A percentile compares a stretch with the other conserved stretches of the same genome.
phyloP scores from a whole-genome alignment of 37 sponge, comb jelly and placozoan species.

The Cladorhizidae sp. region DNA sequence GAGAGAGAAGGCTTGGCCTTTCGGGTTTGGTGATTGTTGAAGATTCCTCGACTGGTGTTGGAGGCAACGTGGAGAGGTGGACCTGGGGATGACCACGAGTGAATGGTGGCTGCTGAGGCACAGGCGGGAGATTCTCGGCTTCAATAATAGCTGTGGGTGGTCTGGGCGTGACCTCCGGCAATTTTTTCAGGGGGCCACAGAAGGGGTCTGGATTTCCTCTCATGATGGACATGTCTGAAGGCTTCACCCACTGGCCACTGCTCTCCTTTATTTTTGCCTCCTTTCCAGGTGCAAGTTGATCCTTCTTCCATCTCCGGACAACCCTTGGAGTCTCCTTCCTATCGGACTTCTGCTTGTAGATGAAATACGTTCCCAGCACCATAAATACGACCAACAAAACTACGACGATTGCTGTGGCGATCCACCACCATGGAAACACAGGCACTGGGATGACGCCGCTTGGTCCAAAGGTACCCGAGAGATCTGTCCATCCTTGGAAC shows the following conservation, averaged over 20 bases:
- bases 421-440: constrained; percentile 46
- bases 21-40: too few species aligned
- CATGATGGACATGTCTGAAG: constrained; percentile 65
- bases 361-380: constrained; percentile 45
- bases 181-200: constrained; percentile 30
- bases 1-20: too few species aligned
- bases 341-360: constrained; percentile 50
- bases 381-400: constrained; percentile 45
- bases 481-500: constrained; percentile 23
- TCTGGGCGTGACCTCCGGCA: constrained; percentile 36
- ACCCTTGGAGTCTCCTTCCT: constrained; percentile 64
- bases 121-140: constrained; percentile 60
- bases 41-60: not conserved
- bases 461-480: constrained; percentile 49
- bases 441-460: not conserved
- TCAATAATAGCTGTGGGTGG: constrained; percentile 64
- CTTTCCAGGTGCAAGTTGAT: constrained; percentile 65
- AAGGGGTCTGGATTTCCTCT: constrained; percentile 83
- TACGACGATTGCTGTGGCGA: constrained; percentile 57
- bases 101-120: constrained; percentile 51
- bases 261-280: constrained; percentile 57
- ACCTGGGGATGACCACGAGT: constrained; percentile 49
- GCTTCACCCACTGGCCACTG: constrained; percentile 67
- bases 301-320: constrained; percentile 76
- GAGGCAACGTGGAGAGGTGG: not conserved